A percentile compares a stretch with the other conserved stretches of the same genome.
Conservation (phyloP, 1,140 invertebrate genomes). For the Sminthurides bifidus region DNA sequence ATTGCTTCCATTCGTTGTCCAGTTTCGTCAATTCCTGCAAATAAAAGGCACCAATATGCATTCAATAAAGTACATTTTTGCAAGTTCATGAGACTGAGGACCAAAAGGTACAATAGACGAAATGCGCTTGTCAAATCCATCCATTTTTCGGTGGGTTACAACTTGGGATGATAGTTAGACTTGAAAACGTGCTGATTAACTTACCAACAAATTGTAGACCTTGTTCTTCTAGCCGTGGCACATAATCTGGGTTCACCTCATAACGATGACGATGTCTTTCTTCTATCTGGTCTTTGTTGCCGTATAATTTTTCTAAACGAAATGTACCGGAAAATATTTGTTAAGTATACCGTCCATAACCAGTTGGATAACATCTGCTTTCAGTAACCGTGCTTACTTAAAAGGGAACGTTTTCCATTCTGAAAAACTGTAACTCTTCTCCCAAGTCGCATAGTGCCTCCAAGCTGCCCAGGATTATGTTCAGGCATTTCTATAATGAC, state of each 20-base stretch:
- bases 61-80: too few relatives aligned
- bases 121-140: too few relatives aligned
- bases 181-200: too few relatives aligned
- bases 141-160: too few relatives aligned
- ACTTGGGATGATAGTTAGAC: too few relatives aligned
- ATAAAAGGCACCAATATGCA: too few relatives aligned
- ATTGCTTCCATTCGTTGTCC: conserved; percentile 53
- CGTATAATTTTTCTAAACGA: conserved; percentile 64
- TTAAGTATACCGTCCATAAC: not conserved
- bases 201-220: conserved; percentile 86
- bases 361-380: not conserved
- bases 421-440: conserved; percentile 74
- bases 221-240: conserved; percentile 59
- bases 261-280: conserved; percentile 95
- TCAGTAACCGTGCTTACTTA: conserved; percentile 50
- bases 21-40: conserved; percentile 62
- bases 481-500: conserved; percentile 98
- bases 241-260: conserved; percentile 85
- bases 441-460: conserved; percentile 96
- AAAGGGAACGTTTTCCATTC: conserved; percentile 44
- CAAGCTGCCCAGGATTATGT: conserved; percentile 81
- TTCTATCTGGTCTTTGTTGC: conserved; percentile 66
- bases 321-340: conserved; percentile 15
- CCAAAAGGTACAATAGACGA: too few relatives aligned
- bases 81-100: too few relatives aligned